Evolutionary conservation across 2,888 invertebrate genomes (phyloP).

Genomic region (Monochamus alternatus): DNA sequence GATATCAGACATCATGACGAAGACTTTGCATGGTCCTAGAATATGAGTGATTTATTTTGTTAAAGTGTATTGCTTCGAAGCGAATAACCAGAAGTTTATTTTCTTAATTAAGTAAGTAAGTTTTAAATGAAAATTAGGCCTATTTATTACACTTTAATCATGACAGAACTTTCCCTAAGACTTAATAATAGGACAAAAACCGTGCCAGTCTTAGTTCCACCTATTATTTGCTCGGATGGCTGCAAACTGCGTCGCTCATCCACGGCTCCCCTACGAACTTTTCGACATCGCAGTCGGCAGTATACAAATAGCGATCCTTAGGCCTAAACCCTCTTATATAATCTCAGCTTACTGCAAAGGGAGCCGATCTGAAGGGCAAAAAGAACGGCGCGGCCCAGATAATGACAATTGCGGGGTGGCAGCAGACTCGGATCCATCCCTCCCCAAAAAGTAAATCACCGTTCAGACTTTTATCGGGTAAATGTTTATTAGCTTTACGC

Average conservation of each 20-base stretch:
- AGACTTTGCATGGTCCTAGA: too few species aligned
- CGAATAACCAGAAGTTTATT: too few species aligned
- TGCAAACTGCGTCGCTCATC: not conserved
- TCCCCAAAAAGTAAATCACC: not conserved
- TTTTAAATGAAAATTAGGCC: too few species aligned
- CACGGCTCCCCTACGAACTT: not conserved
- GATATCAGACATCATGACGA: too few species aligned
- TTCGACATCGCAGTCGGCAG: not conserved
- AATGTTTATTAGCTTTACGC: not conserved
- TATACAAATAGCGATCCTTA: constrained; percentile 6
- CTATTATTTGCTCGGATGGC: too few species aligned
- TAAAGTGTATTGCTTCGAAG: too few species aligned
- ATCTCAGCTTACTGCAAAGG: constrained; percentile 3
- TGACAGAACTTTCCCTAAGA: too few species aligned
- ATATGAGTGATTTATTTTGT: too few species aligned
- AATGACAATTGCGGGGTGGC: not conserved
- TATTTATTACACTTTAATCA: too few species aligned
- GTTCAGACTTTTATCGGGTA: constrained; percentile 4
- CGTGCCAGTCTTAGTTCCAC: too few species aligned
- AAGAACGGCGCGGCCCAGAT: not conserved
- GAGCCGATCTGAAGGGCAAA: constrained; percentile 2
- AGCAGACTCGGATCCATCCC: not conserved
- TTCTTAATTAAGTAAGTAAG: too few species aligned
- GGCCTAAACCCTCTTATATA: constrained; percentile 10
- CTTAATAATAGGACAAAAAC: too few species aligned